Evolutionary conservation across 1,140 invertebrate species (phyloP).

Genomic region (Varroa destructor): DNA sequence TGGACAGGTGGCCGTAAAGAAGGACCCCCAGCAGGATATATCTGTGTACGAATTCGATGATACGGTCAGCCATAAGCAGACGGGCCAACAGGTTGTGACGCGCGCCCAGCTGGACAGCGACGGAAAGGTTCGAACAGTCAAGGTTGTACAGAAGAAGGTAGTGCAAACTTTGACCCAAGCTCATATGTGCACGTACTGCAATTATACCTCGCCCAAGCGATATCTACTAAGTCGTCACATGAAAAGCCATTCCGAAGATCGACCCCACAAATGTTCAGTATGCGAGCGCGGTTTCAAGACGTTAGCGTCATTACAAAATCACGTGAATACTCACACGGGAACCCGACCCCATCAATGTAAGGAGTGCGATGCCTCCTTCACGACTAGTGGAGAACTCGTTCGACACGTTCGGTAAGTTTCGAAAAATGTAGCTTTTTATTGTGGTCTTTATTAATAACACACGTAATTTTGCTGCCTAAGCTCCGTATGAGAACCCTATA

Average conservation of each 20-base stretch:
- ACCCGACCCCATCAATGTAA: conserved; percentile 88
- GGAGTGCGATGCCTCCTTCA: conserved; percentile 80
- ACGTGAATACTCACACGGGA: conserved; percentile 90
- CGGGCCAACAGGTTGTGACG: background rate
- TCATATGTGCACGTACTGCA: conserved; percentile 75
- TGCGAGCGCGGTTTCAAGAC: conserved; percentile 93
- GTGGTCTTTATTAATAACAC: too few relatives aligned
- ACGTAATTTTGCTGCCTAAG: too few relatives aligned
- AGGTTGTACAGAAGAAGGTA: conserved; percentile 54
- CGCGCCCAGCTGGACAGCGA: conserved; percentile 11
- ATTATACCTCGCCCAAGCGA: conserved; percentile 72
- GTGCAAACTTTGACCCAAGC: conserved; percentile 52
- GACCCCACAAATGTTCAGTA: conserved; percentile 83
- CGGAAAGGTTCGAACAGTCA: conserved; percentile 39
- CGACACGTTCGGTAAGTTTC: conserved; percentile 57
- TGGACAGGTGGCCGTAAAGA: conserved; percentile 31
- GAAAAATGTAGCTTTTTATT: conserved; percentile 33
- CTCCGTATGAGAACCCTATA: too few relatives aligned
- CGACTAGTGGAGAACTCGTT: conserved; percentile 84
- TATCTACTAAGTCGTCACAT: conserved; percentile 81
- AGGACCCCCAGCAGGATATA: conserved; percentile 40
- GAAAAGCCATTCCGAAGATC: conserved; percentile 86
- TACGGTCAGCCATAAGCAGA: background rate
- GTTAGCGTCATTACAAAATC: conserved; percentile 77
- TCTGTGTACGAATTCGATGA: conserved; percentile 50